Evolutionary conservation across 2,113 vertebrate species (phyloP), one percentile per base, ranked within the genome.

Genomic region (Notothenia coriiceps): DNA sequence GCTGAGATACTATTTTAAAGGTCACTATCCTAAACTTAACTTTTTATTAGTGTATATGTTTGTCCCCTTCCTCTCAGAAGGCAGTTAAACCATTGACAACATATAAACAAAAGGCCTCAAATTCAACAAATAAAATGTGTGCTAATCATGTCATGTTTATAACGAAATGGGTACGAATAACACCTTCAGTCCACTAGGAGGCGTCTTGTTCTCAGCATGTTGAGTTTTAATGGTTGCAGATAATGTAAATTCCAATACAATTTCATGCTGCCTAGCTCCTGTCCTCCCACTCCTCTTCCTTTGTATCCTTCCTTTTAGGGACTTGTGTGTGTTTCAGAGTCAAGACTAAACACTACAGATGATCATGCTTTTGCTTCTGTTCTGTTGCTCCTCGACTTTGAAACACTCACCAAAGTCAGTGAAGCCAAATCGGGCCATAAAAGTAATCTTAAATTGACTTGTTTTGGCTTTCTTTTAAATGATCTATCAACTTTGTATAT

Each of bases 281-380:
- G 22, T 71, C 56, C 47, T 74, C 56, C 35, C 62, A 51, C 22
- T 79, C 70, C 63, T 79, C 35, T 17, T 60, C 35, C 12, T 75
- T 20, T 17, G 47, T 33, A 22, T 35, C 64, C 60, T 64, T 76
- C 86, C 85, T 79, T 92, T 82, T 92, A 88, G 63, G 88, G 86
- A 68, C 62, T 81, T 83, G 52, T 78, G 35, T 59, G 9, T 55
- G 75, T 77, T 77, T 72, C 44, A 49, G 15, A 70, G 15, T 69
- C 65, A 49, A 54, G 50, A 40, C 61, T 51, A 1, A 75, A 70
- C 52, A 33, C 57, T 70, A 69, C 70, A 72, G 50, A 47, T 69
- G 17, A 79, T 69, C 54, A 9, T 56, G 22, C 72, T 86, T 51
- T 63, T 59, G n/a, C 29, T 80, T 25, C 33, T 0, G 6, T 35